Evolutionary conservation across 2,113 vertebrate species (phyloP).

Genomic region (Leuciscus idus): DNA sequence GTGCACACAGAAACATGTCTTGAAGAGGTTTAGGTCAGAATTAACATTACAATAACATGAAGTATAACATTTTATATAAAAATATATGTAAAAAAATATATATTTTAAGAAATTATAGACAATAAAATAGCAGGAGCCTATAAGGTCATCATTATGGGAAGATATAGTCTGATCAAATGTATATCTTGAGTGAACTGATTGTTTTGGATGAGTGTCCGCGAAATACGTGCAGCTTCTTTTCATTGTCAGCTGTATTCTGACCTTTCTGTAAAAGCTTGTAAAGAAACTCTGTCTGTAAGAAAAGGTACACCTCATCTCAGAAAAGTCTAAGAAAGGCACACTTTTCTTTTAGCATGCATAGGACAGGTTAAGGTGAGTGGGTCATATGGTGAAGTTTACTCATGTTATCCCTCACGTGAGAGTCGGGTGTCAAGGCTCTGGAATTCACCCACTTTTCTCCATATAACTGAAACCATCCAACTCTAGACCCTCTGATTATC

Average conservation of each 20-base stretch:
- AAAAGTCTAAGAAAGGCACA: not conserved
- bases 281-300: no score
- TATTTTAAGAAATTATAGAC: not conserved
- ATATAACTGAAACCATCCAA: constrained; percentile 5
- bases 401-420: constrained; percentile 27
- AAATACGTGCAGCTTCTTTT: not conserved
- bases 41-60: not conserved
- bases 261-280: not conserved
- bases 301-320: no score
- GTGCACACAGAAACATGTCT: not conserved
- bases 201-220: not conserved
- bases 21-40: no score
- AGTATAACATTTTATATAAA: not conserved
- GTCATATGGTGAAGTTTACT: not conserved
- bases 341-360: not conserved
- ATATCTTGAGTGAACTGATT: no score
- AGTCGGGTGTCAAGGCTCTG: not conserved
- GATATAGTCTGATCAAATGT: no score
- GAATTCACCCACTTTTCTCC: not conserved
- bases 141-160: no score
- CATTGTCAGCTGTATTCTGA: not conserved
- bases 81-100: no score
- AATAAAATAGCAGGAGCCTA: not conserved
- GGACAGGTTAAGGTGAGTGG: not conserved
- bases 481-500: not conserved